Evolutionary conservation across 1,140 invertebrate genomes (phyloP).

Genomic region (Apocrypta bakeri): DNA sequence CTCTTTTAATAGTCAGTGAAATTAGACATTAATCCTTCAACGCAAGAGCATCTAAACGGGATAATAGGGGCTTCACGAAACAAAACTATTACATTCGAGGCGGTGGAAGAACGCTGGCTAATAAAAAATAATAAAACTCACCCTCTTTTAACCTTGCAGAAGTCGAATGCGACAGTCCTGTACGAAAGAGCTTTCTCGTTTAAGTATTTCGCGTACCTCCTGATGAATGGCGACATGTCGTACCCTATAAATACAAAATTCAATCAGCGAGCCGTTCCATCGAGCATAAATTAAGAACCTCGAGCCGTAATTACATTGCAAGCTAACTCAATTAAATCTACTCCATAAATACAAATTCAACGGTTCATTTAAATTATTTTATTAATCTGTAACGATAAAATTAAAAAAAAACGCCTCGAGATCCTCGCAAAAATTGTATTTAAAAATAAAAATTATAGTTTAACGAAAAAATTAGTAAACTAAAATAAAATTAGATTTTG

Average conservation of each 20-base stretch:
- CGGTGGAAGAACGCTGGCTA: neutral
- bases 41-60: too few relatives aligned
- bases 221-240: slow-evolving; percentile 99
- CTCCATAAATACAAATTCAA: too few relatives aligned
- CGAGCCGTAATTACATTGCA: neutral
- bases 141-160: slow-evolving; percentile 99
- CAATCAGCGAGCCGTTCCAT: neutral
- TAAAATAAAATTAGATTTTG: slow-evolving; percentile 25
- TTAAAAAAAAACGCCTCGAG: too few relatives aligned
- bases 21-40: neutral
- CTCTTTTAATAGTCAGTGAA: neutral
- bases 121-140: slow-evolving; percentile 73
- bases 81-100: too few relatives aligned
- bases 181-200: slow-evolving; percentile 99
- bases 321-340: too few relatives aligned
- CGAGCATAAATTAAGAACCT: neutral
- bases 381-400: too few relatives aligned
- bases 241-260: slow-evolving; percentile 84
- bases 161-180: slow-evolving; percentile 98
- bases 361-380: neutral
- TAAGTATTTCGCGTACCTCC: slow-evolving; percentile 98
- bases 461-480: neutral
- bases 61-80: too few relatives aligned
- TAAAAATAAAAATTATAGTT: neutral
- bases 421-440: neutral